These are phyloP conservation scores for Apteryx owenii DNA, from an alignment of 2,113 vertebrate species.

Conservation along the genomic window DNA sequence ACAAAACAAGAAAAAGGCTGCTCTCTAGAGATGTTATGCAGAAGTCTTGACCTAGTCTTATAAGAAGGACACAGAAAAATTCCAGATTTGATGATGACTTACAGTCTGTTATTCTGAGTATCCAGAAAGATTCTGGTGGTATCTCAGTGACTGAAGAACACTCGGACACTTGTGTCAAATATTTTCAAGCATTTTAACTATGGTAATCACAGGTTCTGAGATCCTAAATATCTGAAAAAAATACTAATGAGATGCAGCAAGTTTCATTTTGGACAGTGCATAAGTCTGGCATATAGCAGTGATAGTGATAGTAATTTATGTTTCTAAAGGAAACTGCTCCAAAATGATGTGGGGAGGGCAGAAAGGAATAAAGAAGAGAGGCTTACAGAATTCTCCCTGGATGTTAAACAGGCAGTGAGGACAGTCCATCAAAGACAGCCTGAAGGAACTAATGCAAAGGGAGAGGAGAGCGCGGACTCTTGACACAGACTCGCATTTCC, in stretches of 20 bases:
- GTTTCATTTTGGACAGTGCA: neutral
- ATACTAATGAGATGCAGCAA: neutral
- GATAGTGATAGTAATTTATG: neutral
- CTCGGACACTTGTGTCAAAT: neutral
- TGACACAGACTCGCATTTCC: neutral
- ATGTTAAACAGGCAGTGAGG: neutral
- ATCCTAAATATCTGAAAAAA: neutral
- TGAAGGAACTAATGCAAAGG: neutral
- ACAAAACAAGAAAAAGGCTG: neutral
- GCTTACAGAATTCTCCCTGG: neutral
- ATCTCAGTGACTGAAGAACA: neutral
- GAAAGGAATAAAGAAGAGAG: neutral
- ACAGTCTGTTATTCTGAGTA: neutral
- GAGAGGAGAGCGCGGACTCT: neutral
- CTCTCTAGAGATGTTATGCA: neutral
- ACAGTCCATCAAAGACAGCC: neutral
- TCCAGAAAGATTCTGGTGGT: neutral
- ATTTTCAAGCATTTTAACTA: neutral
- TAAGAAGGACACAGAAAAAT: neutral
- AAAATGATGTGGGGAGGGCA: neutral
- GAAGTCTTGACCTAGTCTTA: neutral
- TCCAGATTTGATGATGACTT: neutral
- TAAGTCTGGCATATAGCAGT: accelerated
- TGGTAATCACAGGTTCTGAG: neutral
- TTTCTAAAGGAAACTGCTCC: neutral